Percentiles rank a stretch among this genome's conserved stretches.
These are phyloP conservation scores for Platycnemis pennipes DNA, from an alignment of 2,888 invertebrate genomes.

Conservation along the genomic window DNA sequence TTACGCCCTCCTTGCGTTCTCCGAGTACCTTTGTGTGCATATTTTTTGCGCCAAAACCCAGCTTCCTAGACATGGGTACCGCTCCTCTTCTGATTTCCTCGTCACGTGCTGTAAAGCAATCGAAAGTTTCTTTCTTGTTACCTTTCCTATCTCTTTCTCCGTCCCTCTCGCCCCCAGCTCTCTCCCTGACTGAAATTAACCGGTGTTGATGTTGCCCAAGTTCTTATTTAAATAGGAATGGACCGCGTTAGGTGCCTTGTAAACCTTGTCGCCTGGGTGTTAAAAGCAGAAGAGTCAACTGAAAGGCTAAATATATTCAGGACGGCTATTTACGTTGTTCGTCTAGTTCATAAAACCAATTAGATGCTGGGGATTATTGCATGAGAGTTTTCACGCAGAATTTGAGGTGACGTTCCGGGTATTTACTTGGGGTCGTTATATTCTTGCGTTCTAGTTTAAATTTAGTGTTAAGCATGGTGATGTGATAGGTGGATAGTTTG, in stretches of 20 bases:
- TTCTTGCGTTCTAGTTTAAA: too few species aligned
- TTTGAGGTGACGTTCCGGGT: too few species aligned
- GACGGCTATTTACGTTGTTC: neutral
- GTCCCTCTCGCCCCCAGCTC: neutral
- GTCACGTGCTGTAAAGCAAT: conserved; percentile 28
- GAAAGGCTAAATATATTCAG: neutral
- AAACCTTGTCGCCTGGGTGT: neutral
- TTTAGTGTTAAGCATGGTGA: too few species aligned
- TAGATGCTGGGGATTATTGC: neutral
- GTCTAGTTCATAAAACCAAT: neutral
- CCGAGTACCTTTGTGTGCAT: neutral
- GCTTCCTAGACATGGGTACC: neutral
- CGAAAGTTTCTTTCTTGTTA: conserved; percentile 16
- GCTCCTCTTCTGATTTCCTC: conserved; percentile 8
- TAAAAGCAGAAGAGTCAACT: neutral
- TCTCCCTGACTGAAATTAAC: neutral
- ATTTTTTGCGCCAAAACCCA: neutral
- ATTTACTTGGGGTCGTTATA: too few species aligned
- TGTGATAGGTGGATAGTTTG: too few species aligned
- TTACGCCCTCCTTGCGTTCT: neutral
- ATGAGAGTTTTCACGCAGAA: neutral
- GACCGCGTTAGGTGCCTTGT: neutral
- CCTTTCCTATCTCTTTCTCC: neutral
- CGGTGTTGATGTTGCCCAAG: conserved; percentile 5
- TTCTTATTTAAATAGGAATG: neutral